phyloP scores from a whole-genome alignment of 2,113 vertebrate genomes.

The Nannospalax galili region DNA sequence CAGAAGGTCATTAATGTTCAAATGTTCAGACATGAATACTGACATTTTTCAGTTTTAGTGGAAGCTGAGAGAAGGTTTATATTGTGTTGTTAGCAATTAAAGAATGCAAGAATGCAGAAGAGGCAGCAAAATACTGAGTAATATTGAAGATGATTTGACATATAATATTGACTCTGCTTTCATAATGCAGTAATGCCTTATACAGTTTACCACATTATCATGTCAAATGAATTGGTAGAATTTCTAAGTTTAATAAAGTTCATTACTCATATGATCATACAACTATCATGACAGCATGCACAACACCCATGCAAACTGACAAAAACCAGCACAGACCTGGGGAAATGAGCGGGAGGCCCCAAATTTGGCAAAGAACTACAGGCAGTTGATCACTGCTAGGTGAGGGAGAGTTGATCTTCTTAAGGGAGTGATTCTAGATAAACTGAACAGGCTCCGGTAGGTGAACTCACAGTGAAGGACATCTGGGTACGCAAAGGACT shows the following conservation, averaged over 20 bases:
- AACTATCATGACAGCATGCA: not conserved
- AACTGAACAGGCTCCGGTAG: no score
- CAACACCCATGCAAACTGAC: not conserved
- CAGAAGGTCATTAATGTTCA: constrained; percentile 67
- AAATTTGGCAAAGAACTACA: no score
- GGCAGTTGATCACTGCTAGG: no score
- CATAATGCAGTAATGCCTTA: not conserved
- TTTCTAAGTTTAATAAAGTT: not conserved
- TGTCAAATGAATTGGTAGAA: not conserved
- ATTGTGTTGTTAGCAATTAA: not conserved
- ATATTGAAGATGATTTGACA: constrained; percentile 10
- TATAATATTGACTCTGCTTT: not conserved
- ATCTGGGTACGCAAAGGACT: no score
- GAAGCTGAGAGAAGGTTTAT: not conserved
- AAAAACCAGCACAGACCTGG: not conserved
- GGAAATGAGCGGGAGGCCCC: no score
- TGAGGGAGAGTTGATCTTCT: no score
- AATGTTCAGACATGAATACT: constrained; percentile 72
- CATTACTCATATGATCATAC: not conserved
- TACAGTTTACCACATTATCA: constrained; percentile 1
- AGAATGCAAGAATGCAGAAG: constrained; percentile 13
- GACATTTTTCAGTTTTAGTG: constrained; percentile 72
- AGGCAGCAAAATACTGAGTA: not conserved
- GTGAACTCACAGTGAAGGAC: no score
- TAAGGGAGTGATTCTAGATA: no score